Conservation (phyloP, 2,888 invertebrate species). For the Gonocerus acuteangulatus region DNA sequence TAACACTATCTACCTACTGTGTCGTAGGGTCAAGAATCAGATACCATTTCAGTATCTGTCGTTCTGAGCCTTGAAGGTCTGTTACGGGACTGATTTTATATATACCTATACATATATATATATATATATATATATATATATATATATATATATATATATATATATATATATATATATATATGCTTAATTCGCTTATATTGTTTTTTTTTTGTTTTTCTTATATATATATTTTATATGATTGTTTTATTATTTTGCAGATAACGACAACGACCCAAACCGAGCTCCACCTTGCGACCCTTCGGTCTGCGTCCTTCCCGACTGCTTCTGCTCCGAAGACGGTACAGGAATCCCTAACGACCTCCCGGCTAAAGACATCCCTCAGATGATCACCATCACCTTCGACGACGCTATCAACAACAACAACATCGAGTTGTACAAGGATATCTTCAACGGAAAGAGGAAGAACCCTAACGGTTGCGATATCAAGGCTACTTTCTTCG, state of each 20-base stretch:
- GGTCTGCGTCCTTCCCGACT: constrained; percentile 82
- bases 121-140: too few relatives aligned
- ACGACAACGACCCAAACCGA: constrained; percentile 87
- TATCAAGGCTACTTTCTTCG: constrained; percentile 85
- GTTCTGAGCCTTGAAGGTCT: too few relatives aligned
- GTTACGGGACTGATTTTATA: too few relatives aligned
- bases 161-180: too few relatives aligned
- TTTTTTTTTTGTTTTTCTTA: too few relatives aligned
- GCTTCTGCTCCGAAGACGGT: constrained; percentile 90
- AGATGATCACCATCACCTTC: constrained; percentile 91
- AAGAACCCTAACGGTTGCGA: constrained; percentile 90
- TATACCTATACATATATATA: too few relatives aligned
- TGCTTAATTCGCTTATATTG: too few relatives aligned
- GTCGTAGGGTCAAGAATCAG: too few relatives aligned
- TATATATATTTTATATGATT: too few relatives aligned
- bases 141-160: too few relatives aligned
- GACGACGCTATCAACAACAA: constrained; percentile 93
- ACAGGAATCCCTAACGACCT: constrained; percentile 78
- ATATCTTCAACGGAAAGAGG: constrained; percentile 80
- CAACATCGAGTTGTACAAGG: constrained; percentile 87
- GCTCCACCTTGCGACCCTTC: constrained; percentile 81
- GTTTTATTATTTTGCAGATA: constrained; percentile 51
- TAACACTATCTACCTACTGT: too few relatives aligned
- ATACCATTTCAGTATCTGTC: too few relatives aligned
- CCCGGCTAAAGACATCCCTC: constrained; percentile 76